A percentile compares a stretch with the other conserved stretches of the same genome.
Evolutionary conservation across 1,140 invertebrate species (phyloP).

Genomic region (Heliconius melpomene): DNA sequence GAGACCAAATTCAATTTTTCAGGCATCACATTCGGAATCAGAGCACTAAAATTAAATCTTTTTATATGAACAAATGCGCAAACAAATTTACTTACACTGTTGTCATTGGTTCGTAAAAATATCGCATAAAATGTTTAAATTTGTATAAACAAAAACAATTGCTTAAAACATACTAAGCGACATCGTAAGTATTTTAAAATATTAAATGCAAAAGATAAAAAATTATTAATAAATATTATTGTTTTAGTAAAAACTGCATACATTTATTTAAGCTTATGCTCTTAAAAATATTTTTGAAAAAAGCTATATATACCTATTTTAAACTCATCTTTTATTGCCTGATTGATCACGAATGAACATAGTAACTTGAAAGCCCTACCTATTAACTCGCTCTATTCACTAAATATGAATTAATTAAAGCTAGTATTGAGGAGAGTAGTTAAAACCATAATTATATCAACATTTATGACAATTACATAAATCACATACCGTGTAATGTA

Average conservation of each 20-base stretch:
- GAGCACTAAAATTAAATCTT: too few species aligned
- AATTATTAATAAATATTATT: too few species aligned
- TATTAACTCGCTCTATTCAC: conserved; percentile 41
- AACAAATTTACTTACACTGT: too few species aligned
- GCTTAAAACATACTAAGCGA: too few species aligned
- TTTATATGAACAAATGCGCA: too few species aligned
- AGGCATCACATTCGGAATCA: too few species aligned
- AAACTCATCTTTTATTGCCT: conserved; percentile 33
- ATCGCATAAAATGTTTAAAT: too few species aligned
- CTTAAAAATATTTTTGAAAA: background rate
- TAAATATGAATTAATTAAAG: background rate
- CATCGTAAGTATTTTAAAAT: too few species aligned
- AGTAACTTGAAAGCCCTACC: conserved; percentile 16
- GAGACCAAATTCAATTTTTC: too few species aligned
- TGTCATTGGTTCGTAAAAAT: background rate
- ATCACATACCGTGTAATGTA: background rate
- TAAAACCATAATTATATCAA: background rate
- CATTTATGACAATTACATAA: background rate
- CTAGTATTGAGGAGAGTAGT: too few species aligned
- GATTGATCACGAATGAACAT: conserved; percentile 36
- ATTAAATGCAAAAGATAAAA: too few species aligned
- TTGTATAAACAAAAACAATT: too few species aligned
- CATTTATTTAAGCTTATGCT: background rate
- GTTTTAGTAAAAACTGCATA: background rate
- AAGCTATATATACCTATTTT: background rate